Evolutionary conservation across 2,888 invertebrate species (phyloP).

Genomic region (Dolomedes plantarius): DNA sequence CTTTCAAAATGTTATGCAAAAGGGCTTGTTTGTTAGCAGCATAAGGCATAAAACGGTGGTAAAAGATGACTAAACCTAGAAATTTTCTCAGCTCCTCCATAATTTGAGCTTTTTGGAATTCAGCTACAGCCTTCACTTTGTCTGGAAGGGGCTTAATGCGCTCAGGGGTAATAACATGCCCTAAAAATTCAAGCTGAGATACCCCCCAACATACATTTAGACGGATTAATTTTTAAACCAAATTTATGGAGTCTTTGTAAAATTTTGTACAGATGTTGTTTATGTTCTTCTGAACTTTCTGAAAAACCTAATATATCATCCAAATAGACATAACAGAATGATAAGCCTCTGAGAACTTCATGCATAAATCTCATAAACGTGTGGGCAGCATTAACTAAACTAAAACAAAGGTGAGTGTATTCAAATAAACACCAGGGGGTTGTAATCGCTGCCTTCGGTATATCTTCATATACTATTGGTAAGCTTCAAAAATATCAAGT

Average conservation of each 20-base stretch:
- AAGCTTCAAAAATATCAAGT: constrained; percentile 74
- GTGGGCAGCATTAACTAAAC: constrained; percentile 77
- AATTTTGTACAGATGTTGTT: background rate
- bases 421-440: constrained; percentile 77
- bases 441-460: constrained; percentile 74
- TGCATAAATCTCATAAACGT: constrained; percentile 75
- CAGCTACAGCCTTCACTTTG: too few relatives aligned
- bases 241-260: too few relatives aligned
- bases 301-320: constrained; percentile 74
- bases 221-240: background rate
- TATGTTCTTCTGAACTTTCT: too few relatives aligned
- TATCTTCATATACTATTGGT: constrained; percentile 4
- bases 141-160: background rate
- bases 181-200: background rate
- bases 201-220: background rate
- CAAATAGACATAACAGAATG: constrained; percentile 74
- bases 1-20: too few relatives aligned
- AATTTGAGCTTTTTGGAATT: too few relatives aligned
- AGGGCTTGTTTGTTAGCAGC: too few relatives aligned
- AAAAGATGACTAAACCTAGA: too few relatives aligned
- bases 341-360: constrained; percentile 3
- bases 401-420: constrained; percentile 76
- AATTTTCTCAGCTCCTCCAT: too few relatives aligned
- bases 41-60: too few relatives aligned
- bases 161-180: background rate